phyloP scores from a whole-genome alignment of 2,113 vertebrate genomes.

The Heterotis niloticus region DNA sequence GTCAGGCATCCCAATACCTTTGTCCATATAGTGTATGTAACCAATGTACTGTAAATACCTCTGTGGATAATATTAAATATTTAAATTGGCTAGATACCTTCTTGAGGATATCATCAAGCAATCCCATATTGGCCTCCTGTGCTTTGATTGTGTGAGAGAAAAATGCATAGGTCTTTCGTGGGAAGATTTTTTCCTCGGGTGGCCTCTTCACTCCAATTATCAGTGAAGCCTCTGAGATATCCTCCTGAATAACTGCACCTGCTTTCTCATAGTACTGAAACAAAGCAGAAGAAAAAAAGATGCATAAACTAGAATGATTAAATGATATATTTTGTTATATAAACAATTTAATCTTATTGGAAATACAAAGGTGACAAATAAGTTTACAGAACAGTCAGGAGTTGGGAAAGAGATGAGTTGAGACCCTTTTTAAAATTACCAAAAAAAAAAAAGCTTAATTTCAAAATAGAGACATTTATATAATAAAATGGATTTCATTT shows the following conservation, averaged over 20 bases:
- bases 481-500: too few species aligned
- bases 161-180: conserved; percentile 91
- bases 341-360: too few species aligned
- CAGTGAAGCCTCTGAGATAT: conserved; percentile 87
- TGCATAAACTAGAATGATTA: neutral
- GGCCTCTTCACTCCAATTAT: conserved; percentile 93
- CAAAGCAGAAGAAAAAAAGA: neutral
- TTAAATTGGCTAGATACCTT: conserved; percentile 66
- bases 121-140: conserved; percentile 91
- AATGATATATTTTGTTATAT: neutral
- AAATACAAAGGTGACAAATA: too few species aligned
- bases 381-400: too few species aligned
- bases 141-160: conserved; percentile 99
- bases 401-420: too few species aligned
- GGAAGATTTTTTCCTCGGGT: conserved; percentile 83
- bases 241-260: conserved; percentile 87
- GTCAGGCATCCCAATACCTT: too few species aligned
- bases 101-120: conserved; percentile 85
- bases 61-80: neutral
- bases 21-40: too few species aligned
- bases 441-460: too few species aligned
- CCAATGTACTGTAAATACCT: neutral
- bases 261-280: conserved; percentile 84
- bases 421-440: too few species aligned
- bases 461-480: too few species aligned